Conservation (phyloP, 2,797 vertebrate genomes). For the Coccyzus lansbergi region DNA sequence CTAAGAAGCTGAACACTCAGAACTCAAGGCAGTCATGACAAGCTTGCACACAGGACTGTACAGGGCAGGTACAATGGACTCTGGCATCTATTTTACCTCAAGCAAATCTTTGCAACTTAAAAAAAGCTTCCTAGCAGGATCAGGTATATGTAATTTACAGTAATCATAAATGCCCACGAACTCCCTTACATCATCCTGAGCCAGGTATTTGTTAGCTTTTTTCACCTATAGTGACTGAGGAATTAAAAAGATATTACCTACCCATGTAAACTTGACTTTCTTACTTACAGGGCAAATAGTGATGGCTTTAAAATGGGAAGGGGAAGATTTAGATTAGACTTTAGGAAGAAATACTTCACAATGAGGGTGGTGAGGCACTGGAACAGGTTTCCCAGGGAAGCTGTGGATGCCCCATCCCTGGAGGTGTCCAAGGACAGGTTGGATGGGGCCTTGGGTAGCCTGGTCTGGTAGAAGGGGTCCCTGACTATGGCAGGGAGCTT, state of each 20-base stretch:
- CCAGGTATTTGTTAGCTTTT: not conserved
- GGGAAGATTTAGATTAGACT: too few relatives aligned
- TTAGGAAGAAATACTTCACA: too few relatives aligned
- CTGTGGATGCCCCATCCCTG: too few relatives aligned
- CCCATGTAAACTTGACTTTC: not conserved
- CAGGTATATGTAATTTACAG: not conserved
- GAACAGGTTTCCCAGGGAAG: too few relatives aligned
- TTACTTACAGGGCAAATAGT: too few relatives aligned
- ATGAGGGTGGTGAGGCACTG: too few relatives aligned
- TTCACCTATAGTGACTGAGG: not conserved
- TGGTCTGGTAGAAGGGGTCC: too few relatives aligned
- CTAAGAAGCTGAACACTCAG: not conserved
- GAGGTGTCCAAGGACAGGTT: too few relatives aligned
- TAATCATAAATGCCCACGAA: not conserved
- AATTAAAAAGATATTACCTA: not conserved
- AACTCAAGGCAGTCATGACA: fast-evolving
- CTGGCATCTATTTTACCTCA: not conserved
- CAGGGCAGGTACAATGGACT: not conserved
- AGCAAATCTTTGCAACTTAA: not conserved
- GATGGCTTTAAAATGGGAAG: too few relatives aligned
- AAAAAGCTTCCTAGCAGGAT: not conserved
- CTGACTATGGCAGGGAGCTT: too few relatives aligned
- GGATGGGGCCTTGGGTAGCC: too few relatives aligned
- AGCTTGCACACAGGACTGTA: fast-evolving
- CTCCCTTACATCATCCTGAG: not conserved